Evolutionary conservation across 2,113 vertebrate species (phyloP).

Genomic region (Ceyx cyanopectus): DNA sequence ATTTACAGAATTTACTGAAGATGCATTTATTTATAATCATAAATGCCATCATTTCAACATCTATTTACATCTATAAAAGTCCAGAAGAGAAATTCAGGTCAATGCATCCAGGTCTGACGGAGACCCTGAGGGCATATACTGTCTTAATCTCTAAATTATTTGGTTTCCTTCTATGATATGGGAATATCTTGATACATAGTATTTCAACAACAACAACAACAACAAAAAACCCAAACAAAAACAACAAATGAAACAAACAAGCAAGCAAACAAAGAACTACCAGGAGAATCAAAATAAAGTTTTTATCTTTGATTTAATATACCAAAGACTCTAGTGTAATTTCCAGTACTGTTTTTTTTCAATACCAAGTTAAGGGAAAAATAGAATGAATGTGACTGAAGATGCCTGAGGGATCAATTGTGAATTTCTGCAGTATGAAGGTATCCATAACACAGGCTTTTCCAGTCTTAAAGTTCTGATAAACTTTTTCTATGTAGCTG

Average conservation of each 20-base stretch:
- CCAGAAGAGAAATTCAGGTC: conserved; percentile 25
- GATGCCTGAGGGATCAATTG: neutral
- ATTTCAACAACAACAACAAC: neutral
- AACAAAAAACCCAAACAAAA: too few species aligned
- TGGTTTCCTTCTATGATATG: neutral
- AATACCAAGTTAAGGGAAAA: conserved; percentile 23
- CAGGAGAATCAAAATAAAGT: neutral
- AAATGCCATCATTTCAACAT: neutral
- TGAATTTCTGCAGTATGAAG: neutral
- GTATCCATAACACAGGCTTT: neutral
- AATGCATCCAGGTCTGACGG: neutral
- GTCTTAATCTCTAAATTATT: conserved; percentile 30
- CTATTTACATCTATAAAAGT: neutral
- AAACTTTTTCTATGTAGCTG: neutral
- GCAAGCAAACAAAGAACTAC: neutral
- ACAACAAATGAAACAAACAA: too few species aligned
- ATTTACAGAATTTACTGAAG: neutral
- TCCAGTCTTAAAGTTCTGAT: neutral
- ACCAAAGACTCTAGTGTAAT: neutral
- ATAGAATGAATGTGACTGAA: neutral
- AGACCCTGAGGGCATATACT: conserved; percentile 13
- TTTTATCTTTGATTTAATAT: neutral
- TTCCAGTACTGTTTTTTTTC: conserved; percentile 14
- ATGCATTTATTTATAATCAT: neutral
- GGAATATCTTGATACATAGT: conserved; percentile 5